Percentiles rank a stretch among this genome's conserved stretches.
phyloP scores from a whole-genome alignment of 2,113 vertebrate species.

The Halcyon malimbica region DNA sequence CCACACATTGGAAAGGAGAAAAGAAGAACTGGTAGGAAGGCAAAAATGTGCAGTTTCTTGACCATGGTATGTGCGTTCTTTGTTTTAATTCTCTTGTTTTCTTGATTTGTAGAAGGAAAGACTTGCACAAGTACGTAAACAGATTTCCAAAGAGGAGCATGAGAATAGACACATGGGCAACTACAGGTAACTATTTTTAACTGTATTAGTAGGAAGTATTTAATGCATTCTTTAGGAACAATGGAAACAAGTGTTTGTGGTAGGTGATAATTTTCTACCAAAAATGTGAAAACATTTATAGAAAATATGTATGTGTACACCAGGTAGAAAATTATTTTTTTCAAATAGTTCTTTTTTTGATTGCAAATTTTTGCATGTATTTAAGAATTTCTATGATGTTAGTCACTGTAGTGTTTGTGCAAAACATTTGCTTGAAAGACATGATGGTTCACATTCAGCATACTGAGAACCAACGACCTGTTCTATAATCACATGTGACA shows the following conservation, averaged over 20 bases:
- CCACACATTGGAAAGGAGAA: slow-evolving; percentile 89
- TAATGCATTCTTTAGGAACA: not conserved
- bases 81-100: slow-evolving; percentile 56
- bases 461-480: not conserved
- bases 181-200: slow-evolving; percentile 85
- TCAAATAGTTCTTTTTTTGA: not conserved
- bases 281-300: not conserved
- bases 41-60: not conserved
- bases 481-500: not conserved
- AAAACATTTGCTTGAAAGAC: not conserved
- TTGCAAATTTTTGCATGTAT: not conserved
- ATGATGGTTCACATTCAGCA: not conserved
- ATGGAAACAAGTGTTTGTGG: not conserved
- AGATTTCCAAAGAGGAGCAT: slow-evolving; percentile 92
- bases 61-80: not conserved
- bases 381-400: not conserved
- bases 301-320: not conserved
- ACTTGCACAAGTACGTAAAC: slow-evolving; percentile 94
- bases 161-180: slow-evolving; percentile 97
- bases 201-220: not conserved
- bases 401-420: not conserved
- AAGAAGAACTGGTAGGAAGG: slow-evolving; percentile 89
- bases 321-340: not conserved
- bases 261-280: not conserved
- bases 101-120: slow-evolving; percentile 90